Conservation (phyloP, 2,888 invertebrate species). For the Uropetala carovei region DNA sequence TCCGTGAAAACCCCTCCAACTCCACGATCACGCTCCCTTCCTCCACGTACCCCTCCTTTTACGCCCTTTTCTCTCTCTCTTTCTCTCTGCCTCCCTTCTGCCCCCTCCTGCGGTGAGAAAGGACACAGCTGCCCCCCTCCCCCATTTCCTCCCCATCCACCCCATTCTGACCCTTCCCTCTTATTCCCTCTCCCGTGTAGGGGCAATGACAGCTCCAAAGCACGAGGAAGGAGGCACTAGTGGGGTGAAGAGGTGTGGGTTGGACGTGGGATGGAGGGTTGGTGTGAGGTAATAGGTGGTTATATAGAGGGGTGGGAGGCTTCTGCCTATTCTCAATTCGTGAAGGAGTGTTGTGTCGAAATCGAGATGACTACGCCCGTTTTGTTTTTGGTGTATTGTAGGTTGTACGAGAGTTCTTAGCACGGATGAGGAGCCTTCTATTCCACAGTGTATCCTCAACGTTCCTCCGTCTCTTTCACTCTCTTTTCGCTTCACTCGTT, state of each 20-base stretch:
- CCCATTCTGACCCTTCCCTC: too few species aligned
- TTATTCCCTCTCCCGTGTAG: background rate
- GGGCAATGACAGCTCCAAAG: slow-evolving; percentile 28
- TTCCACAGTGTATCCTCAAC: background rate
- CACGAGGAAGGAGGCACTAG: background rate
- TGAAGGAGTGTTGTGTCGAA: background rate
- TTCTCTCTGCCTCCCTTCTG: too few species aligned
- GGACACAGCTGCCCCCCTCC: slow-evolving; percentile 20
- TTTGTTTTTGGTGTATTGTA: background rate
- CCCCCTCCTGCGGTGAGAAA: slow-evolving; percentile 34
- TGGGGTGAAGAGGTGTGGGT: background rate
- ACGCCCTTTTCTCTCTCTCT: too few species aligned
- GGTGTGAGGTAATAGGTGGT: too few species aligned
- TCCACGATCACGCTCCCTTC: slow-evolving; percentile 15
- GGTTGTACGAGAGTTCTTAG: background rate
- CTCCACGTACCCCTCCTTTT: too few species aligned
- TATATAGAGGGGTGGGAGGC: background rate
- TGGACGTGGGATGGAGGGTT: background rate
- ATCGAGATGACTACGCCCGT: background rate
- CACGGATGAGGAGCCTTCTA: background rate
- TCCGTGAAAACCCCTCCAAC: background rate
- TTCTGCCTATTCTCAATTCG: background rate
- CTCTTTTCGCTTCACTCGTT: too few species aligned
- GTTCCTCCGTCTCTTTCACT: background rate
- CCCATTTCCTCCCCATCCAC: background rate